These are phyloP conservation scores for Alsophila aescularia DNA, from an alignment of 2,888 invertebrate species.

Conservation along the genomic window DNA sequence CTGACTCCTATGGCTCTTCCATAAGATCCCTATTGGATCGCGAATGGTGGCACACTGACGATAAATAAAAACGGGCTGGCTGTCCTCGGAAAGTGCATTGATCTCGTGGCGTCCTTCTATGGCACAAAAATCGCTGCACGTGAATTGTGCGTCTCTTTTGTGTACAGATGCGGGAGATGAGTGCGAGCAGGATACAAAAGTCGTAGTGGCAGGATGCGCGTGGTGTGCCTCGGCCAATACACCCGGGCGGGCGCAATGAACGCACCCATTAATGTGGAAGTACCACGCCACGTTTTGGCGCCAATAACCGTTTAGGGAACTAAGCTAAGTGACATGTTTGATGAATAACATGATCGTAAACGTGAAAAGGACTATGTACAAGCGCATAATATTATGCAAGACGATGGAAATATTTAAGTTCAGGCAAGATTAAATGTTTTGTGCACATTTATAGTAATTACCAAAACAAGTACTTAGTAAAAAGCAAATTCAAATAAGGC, in stretches of 20 bases:
- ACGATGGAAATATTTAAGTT: background rate
- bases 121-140: constrained; percentile 81
- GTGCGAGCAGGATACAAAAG: constrained; percentile 71
- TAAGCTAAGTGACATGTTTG: constrained; percentile 6
- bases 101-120: constrained; percentile 81
- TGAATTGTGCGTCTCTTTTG: constrained; percentile 73
- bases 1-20: constrained; percentile 57
- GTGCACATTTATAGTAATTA: too few relatives aligned
- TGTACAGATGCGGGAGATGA: constrained; percentile 48
- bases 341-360: background rate
- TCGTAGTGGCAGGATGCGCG: constrained; percentile 81
- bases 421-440: too few relatives aligned
- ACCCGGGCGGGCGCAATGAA: constrained; percentile 81
- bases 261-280: constrained; percentile 76
- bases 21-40: constrained; percentile 67
- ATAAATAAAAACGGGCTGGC: constrained; percentile 77
- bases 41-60: constrained; percentile 56
- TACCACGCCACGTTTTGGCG: constrained; percentile 77
- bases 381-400: too few relatives aligned
- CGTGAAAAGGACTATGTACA: too few relatives aligned
- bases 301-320: constrained; percentile 51
- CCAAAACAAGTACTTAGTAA: too few relatives aligned
- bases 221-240: constrained; percentile 80
- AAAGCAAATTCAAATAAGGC: too few relatives aligned
- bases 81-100: constrained; percentile 84